phyloP scores from a whole-genome alignment of 2,797 vertebrate species.

The Platalea minor region DNA sequence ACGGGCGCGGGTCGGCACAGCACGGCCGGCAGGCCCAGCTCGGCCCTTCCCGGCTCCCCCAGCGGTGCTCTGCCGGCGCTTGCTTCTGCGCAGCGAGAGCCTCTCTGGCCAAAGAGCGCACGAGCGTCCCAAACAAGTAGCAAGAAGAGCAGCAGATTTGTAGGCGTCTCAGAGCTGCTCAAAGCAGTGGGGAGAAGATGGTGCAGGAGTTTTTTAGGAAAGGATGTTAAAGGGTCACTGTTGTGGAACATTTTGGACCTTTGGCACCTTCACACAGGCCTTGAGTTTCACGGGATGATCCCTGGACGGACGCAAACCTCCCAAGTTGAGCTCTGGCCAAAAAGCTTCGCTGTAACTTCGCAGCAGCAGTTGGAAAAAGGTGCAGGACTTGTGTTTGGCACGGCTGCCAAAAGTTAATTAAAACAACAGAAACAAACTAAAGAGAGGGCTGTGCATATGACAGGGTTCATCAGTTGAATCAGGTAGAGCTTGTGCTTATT shows the following conservation, averaged over 20 bases:
- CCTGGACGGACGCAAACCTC: fast-evolving
- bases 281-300: background rate
- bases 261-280: background rate
- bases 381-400: fast-evolving
- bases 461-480: background rate
- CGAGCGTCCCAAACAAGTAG: fast-evolving
- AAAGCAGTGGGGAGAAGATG: background rate
- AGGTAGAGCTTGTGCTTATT: background rate
- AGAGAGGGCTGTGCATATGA: background rate
- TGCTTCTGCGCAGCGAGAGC: background rate
- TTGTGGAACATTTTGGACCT: background rate
- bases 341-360: background rate
- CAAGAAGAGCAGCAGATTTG: background rate
- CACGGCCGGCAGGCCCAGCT: background rate
- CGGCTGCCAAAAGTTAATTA: background rate
- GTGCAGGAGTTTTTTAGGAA: background rate
- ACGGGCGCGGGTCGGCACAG: fast-evolving
- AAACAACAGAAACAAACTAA: slow-evolving; percentile 12
- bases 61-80: fast-evolving
- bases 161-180: background rate
- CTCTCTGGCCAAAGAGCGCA: background rate
- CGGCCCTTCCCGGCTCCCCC: background rate
- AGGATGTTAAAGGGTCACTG: background rate
- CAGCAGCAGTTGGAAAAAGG: background rate
- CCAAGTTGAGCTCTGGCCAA: background rate